phyloP scores from a whole-genome alignment of 2,113 vertebrate genomes.

The Psittacara wagleri region DNA sequence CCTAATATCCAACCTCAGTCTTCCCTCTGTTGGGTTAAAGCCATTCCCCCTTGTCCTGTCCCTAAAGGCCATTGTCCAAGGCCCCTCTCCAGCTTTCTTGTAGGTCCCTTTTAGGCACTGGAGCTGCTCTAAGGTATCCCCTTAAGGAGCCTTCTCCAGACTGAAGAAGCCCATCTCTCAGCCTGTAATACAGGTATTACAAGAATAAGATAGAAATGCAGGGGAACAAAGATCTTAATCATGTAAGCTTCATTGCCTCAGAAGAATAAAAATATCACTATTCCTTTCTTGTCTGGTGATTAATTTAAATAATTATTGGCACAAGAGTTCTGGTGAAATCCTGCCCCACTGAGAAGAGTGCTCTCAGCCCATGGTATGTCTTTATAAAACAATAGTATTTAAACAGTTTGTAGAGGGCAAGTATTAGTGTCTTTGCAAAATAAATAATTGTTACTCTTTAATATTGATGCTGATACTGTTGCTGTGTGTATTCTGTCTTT shows the following conservation, averaged over 20 bases:
- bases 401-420: neutral
- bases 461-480: neutral
- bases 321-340: neutral
- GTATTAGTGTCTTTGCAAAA: neutral
- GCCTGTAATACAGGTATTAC: neutral
- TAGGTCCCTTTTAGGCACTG: neutral
- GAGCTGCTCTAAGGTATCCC: neutral
- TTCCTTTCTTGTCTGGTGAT: neutral
- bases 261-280: neutral
- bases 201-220: neutral
- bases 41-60: neutral
- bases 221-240: neutral
- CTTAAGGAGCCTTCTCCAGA: neutral
- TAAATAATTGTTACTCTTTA: neutral
- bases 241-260: neutral
- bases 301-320: neutral
- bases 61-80: neutral
- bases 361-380: neutral
- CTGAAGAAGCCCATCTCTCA: neutral
- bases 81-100: neutral
- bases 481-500: neutral
- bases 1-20: neutral
- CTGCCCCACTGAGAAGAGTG: neutral
- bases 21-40: neutral
- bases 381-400: neutral